Evolutionary conservation across 2,113 vertebrate genomes (phyloP).

Genomic region (Sinocyclocheilus grahami): DNA sequence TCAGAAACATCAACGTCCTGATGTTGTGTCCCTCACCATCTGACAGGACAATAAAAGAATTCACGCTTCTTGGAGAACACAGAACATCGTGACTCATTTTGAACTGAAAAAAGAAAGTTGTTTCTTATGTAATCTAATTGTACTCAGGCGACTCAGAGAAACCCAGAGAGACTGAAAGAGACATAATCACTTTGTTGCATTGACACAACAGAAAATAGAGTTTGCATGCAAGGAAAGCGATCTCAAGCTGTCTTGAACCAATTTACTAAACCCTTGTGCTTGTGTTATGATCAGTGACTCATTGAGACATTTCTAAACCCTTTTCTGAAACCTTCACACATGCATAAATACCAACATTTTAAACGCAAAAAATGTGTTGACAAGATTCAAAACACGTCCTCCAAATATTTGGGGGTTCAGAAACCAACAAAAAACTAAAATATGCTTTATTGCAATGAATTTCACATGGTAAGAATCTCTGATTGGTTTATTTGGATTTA

Average conservation of each 20-base stretch:
- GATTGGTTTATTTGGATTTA: not conserved
- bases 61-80: constrained; percentile 2
- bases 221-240: not conserved
- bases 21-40: not conserved
- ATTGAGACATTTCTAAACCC: not conserved
- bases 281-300: not conserved
- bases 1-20: not conserved
- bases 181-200: constrained; percentile 34
- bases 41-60: constrained; percentile 16
- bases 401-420: not conserved
- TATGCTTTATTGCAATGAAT: not conserved
- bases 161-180: constrained; percentile 17
- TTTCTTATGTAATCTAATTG: constrained; percentile 46
- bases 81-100: constrained; percentile 50
- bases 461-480: not conserved
- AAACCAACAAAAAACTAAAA: not conserved
- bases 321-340: not conserved
- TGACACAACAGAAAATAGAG: constrained; percentile 10
- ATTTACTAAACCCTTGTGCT: not conserved
- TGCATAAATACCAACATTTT: not conserved
- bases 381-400: not conserved
- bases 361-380: not conserved
- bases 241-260: not conserved
- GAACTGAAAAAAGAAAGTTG: constrained; percentile 3
- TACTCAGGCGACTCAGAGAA: constrained; percentile 22